Percentiles rank a stretch among this genome's conserved stretches.
phyloP scores from a whole-genome alignment of 1,140 invertebrate species.

The Drosophila sucinea region DNA sequence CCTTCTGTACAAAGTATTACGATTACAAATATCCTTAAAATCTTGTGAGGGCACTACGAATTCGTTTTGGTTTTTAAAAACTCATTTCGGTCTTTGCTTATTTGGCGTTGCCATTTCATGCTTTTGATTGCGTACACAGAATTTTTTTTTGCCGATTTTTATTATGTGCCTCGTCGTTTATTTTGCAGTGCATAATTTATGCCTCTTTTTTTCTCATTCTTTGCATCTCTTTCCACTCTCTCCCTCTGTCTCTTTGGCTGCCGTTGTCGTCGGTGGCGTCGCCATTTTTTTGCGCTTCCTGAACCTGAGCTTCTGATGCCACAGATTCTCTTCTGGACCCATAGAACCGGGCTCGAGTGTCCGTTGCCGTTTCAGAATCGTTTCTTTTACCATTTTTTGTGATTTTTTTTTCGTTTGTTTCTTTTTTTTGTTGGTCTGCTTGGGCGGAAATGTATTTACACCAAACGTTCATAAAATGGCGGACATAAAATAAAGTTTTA shows the following conservation, averaged over 20 bases:
- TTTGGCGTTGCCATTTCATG: slow-evolving; percentile 54
- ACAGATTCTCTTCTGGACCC: slow-evolving; percentile 37
- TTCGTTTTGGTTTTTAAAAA: slow-evolving; percentile 18
- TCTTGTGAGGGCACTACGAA: slow-evolving; percentile 16
- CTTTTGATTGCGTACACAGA: slow-evolving; percentile 71
- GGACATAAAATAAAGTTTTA: slow-evolving; percentile 81
- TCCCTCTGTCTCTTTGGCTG: slow-evolving; percentile 10
- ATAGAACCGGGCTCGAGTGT: slow-evolving; percentile 6
- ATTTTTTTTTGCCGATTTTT: slow-evolving; percentile 72
- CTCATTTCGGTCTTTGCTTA: neutral
- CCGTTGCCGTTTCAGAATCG: slow-evolving; percentile 9
- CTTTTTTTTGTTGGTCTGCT: slow-evolving; percentile 36
- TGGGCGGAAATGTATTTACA: slow-evolving; percentile 79
- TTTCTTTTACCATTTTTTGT: neutral
- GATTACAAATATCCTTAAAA: neutral
- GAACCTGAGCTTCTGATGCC: slow-evolving; percentile 38
- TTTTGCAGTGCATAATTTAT: slow-evolving; percentile 80
- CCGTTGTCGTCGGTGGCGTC: slow-evolving; percentile 51
- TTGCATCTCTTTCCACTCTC: slow-evolving; percentile 14
- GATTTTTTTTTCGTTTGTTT: slow-evolving; percentile 8
- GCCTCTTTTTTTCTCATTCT: slow-evolving; percentile 26
- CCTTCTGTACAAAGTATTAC: too few relatives aligned
- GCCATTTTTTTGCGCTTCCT: slow-evolving; percentile 74
- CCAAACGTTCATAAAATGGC: slow-evolving; percentile 77
- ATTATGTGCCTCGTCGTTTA: slow-evolving; percentile 71